Base-by-base conservation (phyloP, 2,888 invertebrate species). In the Micoletzkya japonica region DNA sequence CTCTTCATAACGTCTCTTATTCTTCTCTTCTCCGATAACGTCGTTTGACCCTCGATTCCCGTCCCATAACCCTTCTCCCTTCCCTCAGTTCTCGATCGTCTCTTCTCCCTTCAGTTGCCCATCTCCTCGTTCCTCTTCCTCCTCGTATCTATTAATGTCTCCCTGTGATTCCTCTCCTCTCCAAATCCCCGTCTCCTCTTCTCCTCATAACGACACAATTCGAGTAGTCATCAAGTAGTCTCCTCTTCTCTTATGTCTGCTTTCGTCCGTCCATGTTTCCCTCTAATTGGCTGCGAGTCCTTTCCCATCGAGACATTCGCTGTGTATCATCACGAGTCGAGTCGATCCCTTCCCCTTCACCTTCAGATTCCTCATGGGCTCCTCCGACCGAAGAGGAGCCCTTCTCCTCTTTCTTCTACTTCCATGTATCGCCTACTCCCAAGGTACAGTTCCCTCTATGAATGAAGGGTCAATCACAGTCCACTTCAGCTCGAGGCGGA, bases 161-260 rank as follows among this genome's bases (percentile, higher is more conserved):
- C n/a, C n/a, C n/a, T n/a, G n/a, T n/a, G n/a, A 36, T 66, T 37
- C 7, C 67, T 52, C 4, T 52, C n/a, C 50, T 59, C n/a, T 58
- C 32, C 39, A n/a, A 32, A 44, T 28, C 44, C 34, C 20, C 26
- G 37, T 59, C 44, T n/a, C 30, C 2, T 68, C 39, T 60, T 61
- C 49, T 6, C 32, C 32, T 34, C 6, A 39, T 50, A n/a, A 39
- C 26, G 7, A 26, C 28, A 30, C 17, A 10, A 26, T 26, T 2
- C 2, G n/a, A 7, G 28, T 50, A 59, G 32, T 30, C 44, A 52
- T 30, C 50, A 52, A 67, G 67, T 32, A 26, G 57, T 30, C 17
- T 14, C n/a, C 24, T 37, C 67, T 70, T 1, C 28, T 67, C 14
- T 54, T 39, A 34, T 57, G n/a, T 24, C 57, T 14, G 17, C 28